Evolutionary conservation across 2,797 vertebrate species (phyloP), one percentile per base, ranked within the genome.

Genomic region (Tamandua tetradactyla): DNA sequence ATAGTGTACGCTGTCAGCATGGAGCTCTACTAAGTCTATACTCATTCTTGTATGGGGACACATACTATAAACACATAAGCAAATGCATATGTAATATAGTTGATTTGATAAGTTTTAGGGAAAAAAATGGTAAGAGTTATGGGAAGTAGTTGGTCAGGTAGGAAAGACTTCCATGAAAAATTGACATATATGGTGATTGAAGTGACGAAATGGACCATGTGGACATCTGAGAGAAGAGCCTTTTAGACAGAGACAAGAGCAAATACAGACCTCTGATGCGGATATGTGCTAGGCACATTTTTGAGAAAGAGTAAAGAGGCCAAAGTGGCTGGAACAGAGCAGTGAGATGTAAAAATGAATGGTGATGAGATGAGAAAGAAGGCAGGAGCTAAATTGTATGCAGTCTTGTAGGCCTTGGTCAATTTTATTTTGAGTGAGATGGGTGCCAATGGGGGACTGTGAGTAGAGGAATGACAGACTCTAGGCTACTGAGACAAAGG

Each of bases 401-500:
- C 20, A 30, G 9, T 1, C 23, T 52, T 23, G 13, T 25, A 55
- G 61, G 13, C 52, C 4, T 6, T 3, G 37, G 9, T 55, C 55
- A 61, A 8, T 80, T 74, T 18, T 89, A 80, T 7, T 89, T 64
- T 68, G 15, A 89, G 18, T 35, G n/a, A 40, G 32, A 35, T 32
- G 6, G 57, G 17, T 2, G 42, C 4, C 5, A 4, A 2, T 23
- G 35, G 18, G 40, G 5, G 35, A 0, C 17, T 75, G 47, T 49
- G 55, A 89, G 40, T 1, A 3, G n/a, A 61, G 13, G 14, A 81
- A 52, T 32, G 11, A 18, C 61, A 20, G 44, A 27, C 25, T 61
- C 25, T 47, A 12, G 55, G 27, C 25, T 55, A 14, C 37, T 78
- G 25, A 14, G 3, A 44, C 44, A 40, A 47, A 57, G 20, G 35